Base-by-base conservation (phyloP, 2,888 invertebrate genomes). In the Cephus sareptanus region DNA sequence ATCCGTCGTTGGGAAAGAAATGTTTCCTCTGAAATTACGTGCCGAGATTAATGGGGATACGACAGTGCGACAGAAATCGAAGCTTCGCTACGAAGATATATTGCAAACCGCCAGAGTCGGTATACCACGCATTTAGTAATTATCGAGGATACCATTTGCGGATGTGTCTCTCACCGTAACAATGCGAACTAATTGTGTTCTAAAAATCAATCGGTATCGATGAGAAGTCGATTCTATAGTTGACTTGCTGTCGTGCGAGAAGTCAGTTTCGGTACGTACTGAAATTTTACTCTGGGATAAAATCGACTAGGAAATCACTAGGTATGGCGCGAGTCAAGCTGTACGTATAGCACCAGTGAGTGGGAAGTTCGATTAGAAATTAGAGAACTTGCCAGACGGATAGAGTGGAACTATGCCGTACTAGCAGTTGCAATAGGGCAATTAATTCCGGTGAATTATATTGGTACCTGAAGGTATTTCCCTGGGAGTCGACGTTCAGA, bases 231-330 rank as follows among this genome's bases (percentile, higher is more conserved):
- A 56, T 56, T 23, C 23, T 56, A 6, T 9, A 56, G 56, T 9
- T 56, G 23, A 56, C 56, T 23, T 23, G 23, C 56, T 56, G 23
- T 56, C 56, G 56, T 56, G 56, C 77, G 73, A 56, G 75, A 75
- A 75, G 76, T 75, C 78, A 77, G 77, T 76, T 79, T 81, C 73
- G 80, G 77, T 83, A 85, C 85, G 84, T 85, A 83, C 83, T 78
- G n/a, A 81, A 78, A 83, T 86, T 85, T 83, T 81, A 85, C 85
- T 87, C 86, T 87, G 85, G 84, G 84, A 84, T 83, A 84, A 85
- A 86, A 84, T 86, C 85, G 83, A 87, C 86, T 82, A 81, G 84
- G 80, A 84, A 83, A 83, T 84, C 83, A 80, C 77, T 81, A 75
- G 76, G 79, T 80, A 78, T 79, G 84, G 77, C 75, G 81, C 75